phyloP scores from a whole-genome alignment of 1,140 invertebrate genomes.

The Halesus radiatus region DNA sequence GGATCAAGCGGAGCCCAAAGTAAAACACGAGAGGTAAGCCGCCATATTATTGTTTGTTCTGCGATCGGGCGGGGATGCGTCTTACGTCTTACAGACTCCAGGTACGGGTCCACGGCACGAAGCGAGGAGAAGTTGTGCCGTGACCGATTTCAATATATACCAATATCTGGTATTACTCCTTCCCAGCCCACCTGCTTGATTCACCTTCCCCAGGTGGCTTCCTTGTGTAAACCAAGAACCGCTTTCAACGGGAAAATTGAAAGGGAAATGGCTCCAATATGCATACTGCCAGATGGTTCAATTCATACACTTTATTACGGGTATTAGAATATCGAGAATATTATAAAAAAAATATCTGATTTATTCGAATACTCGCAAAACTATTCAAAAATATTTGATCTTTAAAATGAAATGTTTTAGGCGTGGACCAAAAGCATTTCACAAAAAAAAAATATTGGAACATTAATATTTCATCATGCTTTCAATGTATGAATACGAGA shows the following conservation, averaged over 20 bases:
- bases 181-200: constrained; percentile 34
- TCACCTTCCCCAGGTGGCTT: constrained; percentile 12
- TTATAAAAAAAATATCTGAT: background rate
- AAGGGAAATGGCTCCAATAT: constrained; percentile 46
- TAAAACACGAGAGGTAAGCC: constrained; percentile 50
- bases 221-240: constrained; percentile 32
- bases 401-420: too few relatives aligned
- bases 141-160: constrained; percentile 56
- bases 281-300: constrained; percentile 35
- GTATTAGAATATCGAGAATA: background rate
- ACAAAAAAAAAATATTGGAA: background rate
- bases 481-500: background rate
- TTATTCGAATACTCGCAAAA: background rate
- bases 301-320: constrained; percentile 35
- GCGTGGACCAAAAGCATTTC: too few relatives aligned
- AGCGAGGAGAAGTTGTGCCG: constrained; percentile 1
- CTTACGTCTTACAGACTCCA: background rate
- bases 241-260: constrained; percentile 28
- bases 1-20: constrained; percentile 52
- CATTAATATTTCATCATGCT: background rate
- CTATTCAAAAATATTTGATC: background rate
- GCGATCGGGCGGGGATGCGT: constrained; percentile 35
- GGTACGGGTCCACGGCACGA: background rate
- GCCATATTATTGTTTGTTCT: constrained; percentile 57
- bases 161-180: constrained; percentile 48